phyloP scores from a whole-genome alignment of 64 coral and sea anemone genomes.

The Astreopora myriophthalma region DNA sequence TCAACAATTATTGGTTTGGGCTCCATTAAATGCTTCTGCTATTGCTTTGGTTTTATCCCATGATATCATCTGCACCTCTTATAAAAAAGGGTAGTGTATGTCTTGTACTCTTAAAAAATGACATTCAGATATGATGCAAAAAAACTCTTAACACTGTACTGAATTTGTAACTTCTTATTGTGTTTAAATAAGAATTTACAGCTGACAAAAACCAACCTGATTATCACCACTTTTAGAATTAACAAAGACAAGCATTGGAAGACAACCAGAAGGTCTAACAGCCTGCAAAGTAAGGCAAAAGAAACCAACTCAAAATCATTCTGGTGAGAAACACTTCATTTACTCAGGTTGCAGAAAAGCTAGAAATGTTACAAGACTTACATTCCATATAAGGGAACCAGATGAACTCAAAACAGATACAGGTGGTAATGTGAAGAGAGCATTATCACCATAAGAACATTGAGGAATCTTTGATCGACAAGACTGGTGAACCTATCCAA shows the following conservation, averaged over 20 bases:
- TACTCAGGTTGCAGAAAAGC: not conserved
- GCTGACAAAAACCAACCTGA: conserved; percentile 69
- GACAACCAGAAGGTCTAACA: conserved; percentile 65
- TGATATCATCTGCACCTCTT: too few relatives aligned
- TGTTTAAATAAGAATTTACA: too few relatives aligned
- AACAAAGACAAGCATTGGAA: conserved; percentile 95
- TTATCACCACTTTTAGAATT: conserved; percentile 99
- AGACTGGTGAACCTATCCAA: conserved; percentile 78
- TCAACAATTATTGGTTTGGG: too few relatives aligned
- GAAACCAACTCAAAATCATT: not conserved
- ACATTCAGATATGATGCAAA: too few relatives aligned
- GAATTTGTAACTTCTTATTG: too few relatives aligned
- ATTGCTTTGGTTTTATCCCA: too few relatives aligned
- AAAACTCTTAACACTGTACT: too few relatives aligned
- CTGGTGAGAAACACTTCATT: not conserved
- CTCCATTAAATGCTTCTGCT: too few relatives aligned
- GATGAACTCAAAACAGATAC: conserved; percentile 13
- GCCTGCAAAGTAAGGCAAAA: conserved; percentile 33
- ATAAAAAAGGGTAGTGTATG: too few relatives aligned
- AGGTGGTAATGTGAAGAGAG: conserved; percentile 87
- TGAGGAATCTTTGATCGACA: conserved; percentile 56
- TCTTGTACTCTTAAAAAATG: too few relatives aligned
- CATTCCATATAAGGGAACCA: conserved; percentile 48
- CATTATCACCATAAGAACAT: conserved; percentile 81
- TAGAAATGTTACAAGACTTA: not conserved